Evolutionary conservation across 2,113 vertebrate species (phyloP).

Genomic region (Hippolais icterina): DNA sequence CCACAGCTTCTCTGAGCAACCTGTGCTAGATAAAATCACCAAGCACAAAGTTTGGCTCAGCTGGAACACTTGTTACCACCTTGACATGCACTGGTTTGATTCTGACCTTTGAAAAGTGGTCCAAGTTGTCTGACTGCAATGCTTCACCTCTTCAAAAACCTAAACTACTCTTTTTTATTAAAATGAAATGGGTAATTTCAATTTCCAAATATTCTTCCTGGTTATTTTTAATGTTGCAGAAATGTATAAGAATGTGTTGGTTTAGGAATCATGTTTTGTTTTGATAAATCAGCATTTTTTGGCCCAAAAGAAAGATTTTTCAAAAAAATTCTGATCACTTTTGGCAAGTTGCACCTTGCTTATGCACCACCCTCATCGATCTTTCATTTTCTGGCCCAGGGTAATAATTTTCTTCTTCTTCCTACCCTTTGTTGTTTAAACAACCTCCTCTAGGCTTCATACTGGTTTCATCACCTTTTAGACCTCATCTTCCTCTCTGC

Average conservation of each 20-base stretch:
- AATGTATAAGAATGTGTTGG: neutral
- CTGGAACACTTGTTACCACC: neutral
- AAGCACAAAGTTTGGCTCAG: neutral
- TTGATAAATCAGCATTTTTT: neutral
- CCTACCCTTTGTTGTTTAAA: neutral
- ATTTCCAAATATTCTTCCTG: neutral
- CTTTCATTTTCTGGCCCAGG: neutral
- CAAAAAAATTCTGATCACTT: neutral
- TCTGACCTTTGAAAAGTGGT: neutral
- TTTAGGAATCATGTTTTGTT: neutral
- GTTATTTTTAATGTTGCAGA: neutral
- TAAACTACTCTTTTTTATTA: neutral
- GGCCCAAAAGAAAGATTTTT: fast-evolving
- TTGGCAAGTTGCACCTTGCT: neutral
- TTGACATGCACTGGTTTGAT: neutral
- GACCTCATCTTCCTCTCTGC: neutral
- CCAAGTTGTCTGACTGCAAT: neutral
- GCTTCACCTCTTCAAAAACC: neutral
- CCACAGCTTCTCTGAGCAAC: neutral
- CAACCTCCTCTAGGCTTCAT: neutral
- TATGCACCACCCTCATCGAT: neutral
- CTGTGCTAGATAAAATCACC: neutral
- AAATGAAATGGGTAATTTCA: neutral
- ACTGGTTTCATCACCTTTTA: neutral
- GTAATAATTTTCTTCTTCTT: neutral